phyloP scores from a whole-genome alignment of 2,888 invertebrate species.

The Macrophya annulata region DNA sequence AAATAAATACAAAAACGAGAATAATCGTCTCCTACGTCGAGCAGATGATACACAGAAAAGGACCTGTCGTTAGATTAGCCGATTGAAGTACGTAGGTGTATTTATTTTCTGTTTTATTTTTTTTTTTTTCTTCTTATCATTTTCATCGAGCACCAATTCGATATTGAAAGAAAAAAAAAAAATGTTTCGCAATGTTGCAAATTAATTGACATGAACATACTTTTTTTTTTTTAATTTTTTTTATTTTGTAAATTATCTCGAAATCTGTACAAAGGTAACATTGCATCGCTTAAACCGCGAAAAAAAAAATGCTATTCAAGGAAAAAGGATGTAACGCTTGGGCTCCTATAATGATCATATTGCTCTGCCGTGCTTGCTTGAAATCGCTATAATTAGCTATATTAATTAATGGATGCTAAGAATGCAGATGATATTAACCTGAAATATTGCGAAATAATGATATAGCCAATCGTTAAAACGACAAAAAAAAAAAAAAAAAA shows the following conservation, averaged over 20 bases:
- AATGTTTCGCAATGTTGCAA: too few species aligned
- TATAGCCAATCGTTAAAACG: background rate
- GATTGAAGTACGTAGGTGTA: background rate
- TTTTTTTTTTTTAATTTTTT: background rate
- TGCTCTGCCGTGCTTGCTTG: conserved; percentile 35
- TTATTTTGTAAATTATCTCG: background rate
- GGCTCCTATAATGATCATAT: background rate
- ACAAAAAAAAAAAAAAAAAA: background rate
- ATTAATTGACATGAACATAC: background rate
- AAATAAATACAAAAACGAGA: background rate
- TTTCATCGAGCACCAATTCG: conserved; percentile 10
- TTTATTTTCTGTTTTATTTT: background rate
- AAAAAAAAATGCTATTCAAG: background rate
- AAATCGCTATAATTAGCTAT: background rate
- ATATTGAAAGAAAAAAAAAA: background rate
- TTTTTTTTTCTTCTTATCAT: background rate
- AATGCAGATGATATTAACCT: background rate
- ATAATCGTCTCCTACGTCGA: background rate
- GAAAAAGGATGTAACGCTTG: background rate
- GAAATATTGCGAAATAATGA: background rate
- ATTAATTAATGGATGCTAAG: conserved; percentile 12
- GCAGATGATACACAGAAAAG: background rate
- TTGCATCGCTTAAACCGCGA: background rate
- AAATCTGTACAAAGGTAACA: background rate
- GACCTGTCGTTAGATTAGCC: conserved; percentile 21